Percentiles rank a stretch among this genome's conserved stretches.
Conservation (phyloP, 2,888 invertebrate species). For the Leptopilina syphax region DNA sequence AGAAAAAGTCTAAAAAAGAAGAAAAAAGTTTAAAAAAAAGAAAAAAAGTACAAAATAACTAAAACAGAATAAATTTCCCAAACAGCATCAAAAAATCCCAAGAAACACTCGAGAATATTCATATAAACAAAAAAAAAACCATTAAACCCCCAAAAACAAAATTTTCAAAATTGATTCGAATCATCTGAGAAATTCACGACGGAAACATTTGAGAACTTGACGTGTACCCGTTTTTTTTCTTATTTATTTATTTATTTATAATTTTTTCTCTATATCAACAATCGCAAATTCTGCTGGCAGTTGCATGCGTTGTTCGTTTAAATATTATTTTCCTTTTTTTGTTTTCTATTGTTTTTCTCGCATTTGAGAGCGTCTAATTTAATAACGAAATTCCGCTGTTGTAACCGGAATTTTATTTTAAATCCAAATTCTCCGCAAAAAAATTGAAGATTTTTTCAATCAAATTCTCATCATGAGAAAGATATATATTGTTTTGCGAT, state of each 20-base stretch:
- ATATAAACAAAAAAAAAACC: too few species aligned
- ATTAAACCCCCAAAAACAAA: too few species aligned
- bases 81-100: too few species aligned
- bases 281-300: conserved; percentile 21
- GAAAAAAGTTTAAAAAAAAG: too few species aligned
- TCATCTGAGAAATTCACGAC: too few species aligned
- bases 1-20: too few species aligned
- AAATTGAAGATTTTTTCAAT: not conserved
- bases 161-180: too few species aligned
- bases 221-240: not conserved
- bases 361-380: not conserved
- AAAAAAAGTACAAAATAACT: too few species aligned
- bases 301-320: conserved; percentile 24
- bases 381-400: not conserved
- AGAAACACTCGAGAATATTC: too few species aligned
- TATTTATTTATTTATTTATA: too few species aligned
- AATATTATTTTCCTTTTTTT: not conserved
- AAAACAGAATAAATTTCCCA: too few species aligned
- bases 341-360: not conserved
- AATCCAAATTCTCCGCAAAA: not conserved
- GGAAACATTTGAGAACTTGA: too few species aligned
- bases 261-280: not conserved
- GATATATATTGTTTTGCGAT: not conserved
- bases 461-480: conserved; percentile 12
- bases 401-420: not conserved